Base-by-base conservation (phyloP, 2,797 vertebrate species). In the Emys orbicularis region DNA sequence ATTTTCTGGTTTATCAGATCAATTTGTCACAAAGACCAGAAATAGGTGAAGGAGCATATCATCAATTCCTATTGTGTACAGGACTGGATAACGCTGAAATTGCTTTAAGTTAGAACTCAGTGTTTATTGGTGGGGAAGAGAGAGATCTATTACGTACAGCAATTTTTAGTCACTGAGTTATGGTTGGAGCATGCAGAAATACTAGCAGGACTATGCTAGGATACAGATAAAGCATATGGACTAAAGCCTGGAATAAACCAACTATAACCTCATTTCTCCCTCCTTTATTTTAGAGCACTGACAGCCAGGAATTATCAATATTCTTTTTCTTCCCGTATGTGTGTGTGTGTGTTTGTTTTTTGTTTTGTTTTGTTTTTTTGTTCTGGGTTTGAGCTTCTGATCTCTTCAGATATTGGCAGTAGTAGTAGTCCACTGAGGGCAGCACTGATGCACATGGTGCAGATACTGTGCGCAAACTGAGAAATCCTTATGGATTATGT, bases 1-100 rank as follows among this genome's bases (percentile, higher is more conserved):
- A 97, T 98, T 98, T 95, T 98, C 88, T 97, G 88, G 93, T 96
- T 98, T 98, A 97, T 96, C 88, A 98, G 94, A 98, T 97, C 87
- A 96, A 97, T 96, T 98, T 97, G 93, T 98, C 95, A 97, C 12
- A 53, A 97, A 96, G 91, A 88, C 83, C 61, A 93, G 90, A 97
- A 97, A 76, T 37, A 89, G 87, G 79, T 96, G 96, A 98, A 98
- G 97, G 95, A 97, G 94, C 93, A 97, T 92, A 97, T 96, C 96
- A 97, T 97, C 95, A 98, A 97, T 98, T 98, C 65, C 25, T 96
- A 81, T 96, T 97, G 97, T 95, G 82, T 91, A 92, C 79, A 79
- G 84, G 15, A 12, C 53, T 97, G 92, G 86, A 50, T 97, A 96
- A 89, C 79, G 94, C 93, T 95, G 88, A 97, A 98, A 97, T 97